Evolutionary conservation across 2,113 vertebrate genomes (phyloP), one percentile per base, ranked within the genome.

Genomic region (Myodes glareolus): DNA sequence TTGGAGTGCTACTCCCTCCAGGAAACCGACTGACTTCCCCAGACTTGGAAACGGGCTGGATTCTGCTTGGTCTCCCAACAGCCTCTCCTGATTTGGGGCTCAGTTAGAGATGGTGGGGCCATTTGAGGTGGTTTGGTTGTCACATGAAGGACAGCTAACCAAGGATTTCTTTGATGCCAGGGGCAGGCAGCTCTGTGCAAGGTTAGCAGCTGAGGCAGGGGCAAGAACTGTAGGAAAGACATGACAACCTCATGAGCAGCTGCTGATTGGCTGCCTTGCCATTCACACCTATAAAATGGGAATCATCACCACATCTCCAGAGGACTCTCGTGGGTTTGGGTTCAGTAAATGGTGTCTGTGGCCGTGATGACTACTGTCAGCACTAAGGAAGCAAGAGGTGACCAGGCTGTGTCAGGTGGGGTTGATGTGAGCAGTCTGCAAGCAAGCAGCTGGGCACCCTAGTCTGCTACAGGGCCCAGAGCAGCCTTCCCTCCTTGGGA

Each of bases 291-390:
- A 52, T 21, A 27, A 72, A 82, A n/a, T 21, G 25, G 78, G 58
- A 42, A 11, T 75, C 21, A n/a, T 45, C 21, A 39, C 4, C 21
- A 29, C 8, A 13, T 1, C 47, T 14, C 23, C 89, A 9, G 81
- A 33, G 47, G 31, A 8, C 29, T 50, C 50, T 78, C 27, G n/a
- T 2, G 63, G 39, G 1, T 13, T 36, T 67, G 27, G 7, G 7
- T 12, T 45, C 63, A 29, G 84, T 80, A 36, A 85, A n/a, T 2
- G 23, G 42, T 29, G 0, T 11, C 14, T 23, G 7, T 25, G 42
- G 31, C 5, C 3, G 1, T 5, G 76, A 31, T 14, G 1, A 25
- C 5, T 55, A 52, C 11, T 27, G 0, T 39, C 65, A 8, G 5
- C 27, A 21, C 36, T 82, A 36, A 81, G 68, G 78, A 67, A 2